Evolutionary conservation across 2,888 invertebrate genomes (phyloP), one percentile per base, ranked within the genome.

Genomic region (Agrochola lychnidis): DNA sequence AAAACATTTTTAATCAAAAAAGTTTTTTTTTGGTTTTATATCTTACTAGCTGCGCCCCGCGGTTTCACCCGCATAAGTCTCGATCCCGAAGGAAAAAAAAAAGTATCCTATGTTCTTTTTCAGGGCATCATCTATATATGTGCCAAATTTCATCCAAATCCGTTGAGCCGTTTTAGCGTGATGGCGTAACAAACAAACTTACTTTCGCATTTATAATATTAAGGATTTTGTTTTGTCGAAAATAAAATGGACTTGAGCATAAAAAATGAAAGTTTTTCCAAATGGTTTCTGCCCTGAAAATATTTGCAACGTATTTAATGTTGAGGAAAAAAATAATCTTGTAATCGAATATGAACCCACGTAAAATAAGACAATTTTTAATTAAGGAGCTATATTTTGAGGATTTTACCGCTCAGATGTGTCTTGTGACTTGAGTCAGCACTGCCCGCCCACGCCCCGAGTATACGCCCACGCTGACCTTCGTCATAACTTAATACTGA

Each of bases 401-500:
- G 36, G n/a, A 62, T 63, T 79, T 70, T 51, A 57, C 7, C 14
- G 25, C 14, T 45, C 12, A 59, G 76, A 51, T 30, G 42, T 10
- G 12, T 51, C n/a, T 62, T 48, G 36, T 78, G 40, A 56, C 48
- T 45, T 68, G 56, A 59, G 45, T 40, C 59, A 63, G 70, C 22
- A 59, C 40, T 45, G 40, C 40, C 25, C 63, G 40, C 87, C 87
- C 62, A 79, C 87, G 81, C 72, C 63, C 68, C 30, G 30, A 56
- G 70, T 48, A 40, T 25, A 71, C 87, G 74, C 83, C 83, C 87
- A 73, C 87, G 25, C n/a, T 57, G 51, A 48, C 79, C 67, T 62
- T 84, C 74, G 80, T 70, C 80, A 59, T 62, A 51, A 56, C 66
- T 79, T 87, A 79, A 71, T 62, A 83, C 59, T 22, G 73, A 83